Evolutionary conservation across 2,113 vertebrate species (phyloP), one percentile per base, ranked within the genome.

Genomic region (Hepsetus odoe): DNA sequence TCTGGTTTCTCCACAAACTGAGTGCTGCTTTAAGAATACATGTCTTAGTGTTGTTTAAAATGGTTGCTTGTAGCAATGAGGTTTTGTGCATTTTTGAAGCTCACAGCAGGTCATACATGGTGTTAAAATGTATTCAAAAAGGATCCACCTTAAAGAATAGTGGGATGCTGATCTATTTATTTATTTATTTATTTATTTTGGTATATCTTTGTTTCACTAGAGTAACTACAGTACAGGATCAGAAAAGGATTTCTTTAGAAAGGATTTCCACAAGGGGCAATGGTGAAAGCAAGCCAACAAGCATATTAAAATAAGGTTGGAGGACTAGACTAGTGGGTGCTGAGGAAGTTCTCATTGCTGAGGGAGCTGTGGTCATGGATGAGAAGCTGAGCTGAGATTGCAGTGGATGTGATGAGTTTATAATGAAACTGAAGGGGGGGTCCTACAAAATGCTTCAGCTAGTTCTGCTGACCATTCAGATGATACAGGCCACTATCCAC

Each of bases 381-480:
- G 44, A 78, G 42, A 64, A 78, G 32, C 56, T 62, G 67, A 78
- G 76, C 76, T 78, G 76, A 72, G 70, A 72, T 72, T 72, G 68
- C 68, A 64, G 22, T 71, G 44, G 70, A 22, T 72, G 44, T 78
- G 76, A 78, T 78, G 58, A 71, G 67, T 78, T 78, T 78, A 64
- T 78, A 78, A 71, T 78, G 68, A 78, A 78, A 78, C 56, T 51
- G 67, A 78, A 71, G 44, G 35, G 66, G 46, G 69, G 28, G 53
- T 49, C n/a, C 38, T 49, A 40, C 53, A 70, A 77, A 71, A 78
- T 67, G 67, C 56, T 61, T 72, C 58, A 64, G 18, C 42, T 72
- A 62, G 55, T 64, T 72, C 32, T 78, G 76, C 76, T 78, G 68
- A 78, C 67, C 76, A 78, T 53, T 64, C 59, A 78, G 71, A 58